Conservation (phyloP, 92 coral and sea anemone genomes). For the Bergia puertoricense region DNA sequence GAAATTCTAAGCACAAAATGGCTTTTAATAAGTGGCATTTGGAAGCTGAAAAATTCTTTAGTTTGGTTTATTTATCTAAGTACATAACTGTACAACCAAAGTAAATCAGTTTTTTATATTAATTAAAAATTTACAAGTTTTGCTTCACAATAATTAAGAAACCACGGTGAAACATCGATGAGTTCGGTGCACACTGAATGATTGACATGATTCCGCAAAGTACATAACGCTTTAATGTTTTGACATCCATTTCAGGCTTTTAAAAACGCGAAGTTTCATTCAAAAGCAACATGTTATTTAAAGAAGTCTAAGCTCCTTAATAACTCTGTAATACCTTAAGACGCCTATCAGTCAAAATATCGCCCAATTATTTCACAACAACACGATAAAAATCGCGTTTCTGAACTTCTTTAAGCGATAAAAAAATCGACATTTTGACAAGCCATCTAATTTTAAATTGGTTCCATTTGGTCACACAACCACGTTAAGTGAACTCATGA, state of each 20-base stretch:
- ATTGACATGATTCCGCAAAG: background rate
- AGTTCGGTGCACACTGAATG: background rate
- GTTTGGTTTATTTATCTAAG: background rate
- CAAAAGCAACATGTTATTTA: too few relatives aligned
- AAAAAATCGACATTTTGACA: slow-evolving; percentile 25
- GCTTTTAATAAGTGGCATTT: background rate
- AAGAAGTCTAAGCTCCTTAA: background rate
- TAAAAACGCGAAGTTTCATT: background rate
- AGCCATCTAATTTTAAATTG: background rate
- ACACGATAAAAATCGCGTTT: slow-evolving; percentile 20
- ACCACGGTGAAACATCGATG: background rate
- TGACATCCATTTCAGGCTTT: background rate
- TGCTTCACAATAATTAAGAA: background rate
- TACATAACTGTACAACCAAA: background rate
- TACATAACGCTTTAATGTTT: background rate
- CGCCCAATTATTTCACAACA: slow-evolving; percentile 15
- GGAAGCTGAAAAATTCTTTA: background rate
- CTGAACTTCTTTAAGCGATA: slow-evolving; percentile 8
- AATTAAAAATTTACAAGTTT: slow-evolving; percentile 1
- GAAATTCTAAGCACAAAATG: too few relatives aligned
- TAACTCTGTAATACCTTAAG: background rate
- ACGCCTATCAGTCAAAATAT: slow-evolving; percentile 11
- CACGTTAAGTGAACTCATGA: background rate
- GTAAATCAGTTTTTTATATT: background rate
- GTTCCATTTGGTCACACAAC: slow-evolving; percentile 1